phyloP scores from a whole-genome alignment of 2,888 invertebrate genomes.

The Leptopilina syphax region DNA sequence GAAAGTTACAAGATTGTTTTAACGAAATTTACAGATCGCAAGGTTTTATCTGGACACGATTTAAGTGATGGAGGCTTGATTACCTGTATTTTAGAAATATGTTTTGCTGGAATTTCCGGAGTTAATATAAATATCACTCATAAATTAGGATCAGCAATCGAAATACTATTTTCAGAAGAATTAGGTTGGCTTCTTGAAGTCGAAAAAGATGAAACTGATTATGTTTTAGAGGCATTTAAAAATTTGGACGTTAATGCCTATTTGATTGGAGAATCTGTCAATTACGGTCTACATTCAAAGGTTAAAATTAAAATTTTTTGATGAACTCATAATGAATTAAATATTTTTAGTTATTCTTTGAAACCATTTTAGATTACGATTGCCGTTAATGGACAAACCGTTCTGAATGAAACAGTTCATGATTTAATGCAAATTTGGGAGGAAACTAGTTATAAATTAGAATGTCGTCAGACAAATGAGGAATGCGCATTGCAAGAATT shows the following conservation, averaged over 20 bases:
- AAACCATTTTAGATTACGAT: constrained; percentile 76
- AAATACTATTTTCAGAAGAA: constrained; percentile 90
- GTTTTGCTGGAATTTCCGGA: constrained; percentile 94
- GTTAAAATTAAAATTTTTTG: constrained; percentile 64
- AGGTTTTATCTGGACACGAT: constrained; percentile 93
- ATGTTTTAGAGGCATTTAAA: constrained; percentile 82
- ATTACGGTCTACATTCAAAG: constrained; percentile 84
- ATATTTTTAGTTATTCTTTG: neutral
- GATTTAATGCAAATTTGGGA: constrained; percentile 93
- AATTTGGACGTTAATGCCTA: constrained; percentile 81
- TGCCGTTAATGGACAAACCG: constrained; percentile 80
- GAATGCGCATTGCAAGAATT: constrained; percentile 90
- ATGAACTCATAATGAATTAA: neutral
- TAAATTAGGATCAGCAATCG: constrained; percentile 79
- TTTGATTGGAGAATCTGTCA: constrained; percentile 83
- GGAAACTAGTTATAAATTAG: constrained; percentile 94
- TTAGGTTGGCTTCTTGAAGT: constrained; percentile 91
- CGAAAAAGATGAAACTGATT: constrained; percentile 77
- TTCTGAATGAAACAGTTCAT: constrained; percentile 82
- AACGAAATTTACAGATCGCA: constrained; percentile 78
- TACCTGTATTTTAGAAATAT: constrained; percentile 95
- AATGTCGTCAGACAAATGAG: constrained; percentile 89
- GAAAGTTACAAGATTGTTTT: too few relatives aligned
- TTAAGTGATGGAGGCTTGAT: constrained; percentile 97
- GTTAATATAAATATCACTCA: constrained; percentile 82